Base-by-base conservation (phyloP, 2,797 vertebrate genomes). In the Podargus strigoides region DNA sequence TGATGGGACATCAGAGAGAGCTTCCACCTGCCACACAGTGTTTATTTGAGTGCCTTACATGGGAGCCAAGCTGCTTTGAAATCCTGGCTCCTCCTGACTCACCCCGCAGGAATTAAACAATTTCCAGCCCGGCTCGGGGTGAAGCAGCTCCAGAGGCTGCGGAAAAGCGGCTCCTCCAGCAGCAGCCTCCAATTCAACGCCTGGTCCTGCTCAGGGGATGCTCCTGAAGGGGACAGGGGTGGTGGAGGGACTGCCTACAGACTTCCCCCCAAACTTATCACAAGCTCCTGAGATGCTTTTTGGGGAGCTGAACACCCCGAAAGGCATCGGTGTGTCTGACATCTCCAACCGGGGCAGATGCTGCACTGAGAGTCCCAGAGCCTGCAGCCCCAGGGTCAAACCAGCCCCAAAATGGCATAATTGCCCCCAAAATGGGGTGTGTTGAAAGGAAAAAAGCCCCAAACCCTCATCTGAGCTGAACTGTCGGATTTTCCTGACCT, bases 1-100 rank as follows among this genome's bases (percentile, higher is more conserved):
- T 50, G 90, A 89, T 0, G 47, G 92, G 92, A 93, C 92, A 93
- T 87, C 92, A 95, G 91, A 83, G 95, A 95, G 90, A 87, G 92
- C 94, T 97, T 95, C 96, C 96, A 96, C 96, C 96, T 97, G 96
- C 94, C 95, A 94, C 94, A n/a, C 90, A 1, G 39, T 96, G 91
- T 97, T 97, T 97, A 95, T 95, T 44, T 89, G 56, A 96, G 94
- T 2, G 94, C 95, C 96, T 94, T 97, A 97, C 91, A 97, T 94
- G 96, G 96, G 95, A 96, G 94, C 95, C 90, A 77, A 92, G 85
- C 58, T 46, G 92, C 93, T 97, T 96, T 95, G 96, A 97, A 95
- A 92, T 78, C 95, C 68, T 12, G 58, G 87, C 75, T 94, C 85
- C 85, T 64, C 79, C 4, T 97, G 95, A 97, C 87, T 97, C 96